Evolutionary conservation across 2,797 vertebrate species (phyloP), one percentile per base, ranked within the genome.

Genomic region (Melanotaenia pygmaea): DNA sequence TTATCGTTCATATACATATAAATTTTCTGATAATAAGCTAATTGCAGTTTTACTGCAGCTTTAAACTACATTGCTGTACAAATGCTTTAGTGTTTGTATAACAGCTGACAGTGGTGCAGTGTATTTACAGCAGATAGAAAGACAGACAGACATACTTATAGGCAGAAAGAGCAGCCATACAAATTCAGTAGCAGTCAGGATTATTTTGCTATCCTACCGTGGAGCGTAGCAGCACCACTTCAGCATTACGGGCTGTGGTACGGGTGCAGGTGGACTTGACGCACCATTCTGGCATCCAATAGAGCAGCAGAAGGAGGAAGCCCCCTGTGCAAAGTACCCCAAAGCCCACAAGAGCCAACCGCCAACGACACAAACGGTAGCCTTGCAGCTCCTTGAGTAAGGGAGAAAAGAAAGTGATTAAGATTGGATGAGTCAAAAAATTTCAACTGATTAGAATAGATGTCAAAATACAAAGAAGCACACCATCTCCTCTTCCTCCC

Each of bases 211-310:
- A 87, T 47, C 97, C 83, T 88, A 99, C 98, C 54, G 96, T 98
- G 71, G 97, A 98, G 85, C 92, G 96, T 85, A 99, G 91, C 85
- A 99, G 94, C 85, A 98, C 96, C 92, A 99, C 95, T 77, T 95
- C 88, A 26, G 97, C 97, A 80, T 97, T 96, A 59, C 91, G 94
- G 63, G 96, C 88, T 0, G 95, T 72, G 74, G 95, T 93, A 89
- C 94, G 93, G 72, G 79, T 90, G 89, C 98, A 99, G 0, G 96
- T 98, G 67, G 95, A 94, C 91, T 97, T 98, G 90, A 98, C 97
- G 8, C 97, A 97, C 98, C 97, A 99, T 92, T 98, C 94, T 4
- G 98, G 98, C 96, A 99, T 95, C 98, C 98, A 99, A 88, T 99
- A 99, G 82, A 99, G 97, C 67, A 99, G 94, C 71, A 99, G 96